Evolutionary conservation across 2,888 invertebrate species (phyloP).

Genomic region (Pediacus dermestoides): DNA sequence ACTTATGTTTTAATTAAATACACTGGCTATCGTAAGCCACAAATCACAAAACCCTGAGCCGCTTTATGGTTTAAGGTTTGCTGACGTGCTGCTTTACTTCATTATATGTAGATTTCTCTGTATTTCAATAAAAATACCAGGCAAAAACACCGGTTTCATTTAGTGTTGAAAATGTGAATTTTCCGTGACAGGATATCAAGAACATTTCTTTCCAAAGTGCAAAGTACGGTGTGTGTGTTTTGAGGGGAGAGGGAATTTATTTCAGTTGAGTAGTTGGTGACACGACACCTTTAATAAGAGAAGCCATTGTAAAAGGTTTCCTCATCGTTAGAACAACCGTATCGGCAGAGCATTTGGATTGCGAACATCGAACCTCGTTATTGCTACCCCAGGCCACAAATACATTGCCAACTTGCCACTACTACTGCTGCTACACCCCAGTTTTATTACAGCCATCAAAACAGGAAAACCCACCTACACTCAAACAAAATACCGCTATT

Average conservation of each 20-base stretch:
- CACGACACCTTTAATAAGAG: slow-evolving; percentile 14
- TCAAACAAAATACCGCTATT: slow-evolving; percentile 10
- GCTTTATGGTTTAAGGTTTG: too few relatives aligned
- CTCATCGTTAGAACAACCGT: slow-evolving; percentile 12
- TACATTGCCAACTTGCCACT: slow-evolving; percentile 13
- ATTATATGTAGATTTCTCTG: too few relatives aligned
- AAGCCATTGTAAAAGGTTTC: slow-evolving; percentile 12
- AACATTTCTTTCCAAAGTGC: too few relatives aligned
- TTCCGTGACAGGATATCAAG: too few relatives aligned
- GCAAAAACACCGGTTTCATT: too few relatives aligned
- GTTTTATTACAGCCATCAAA: slow-evolving; percentile 19
- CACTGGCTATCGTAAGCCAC: too few relatives aligned
- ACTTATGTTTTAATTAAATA: too few relatives aligned
- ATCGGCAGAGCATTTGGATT: slow-evolving; percentile 13
- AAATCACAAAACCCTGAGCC: too few relatives aligned
- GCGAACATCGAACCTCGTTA: slow-evolving; percentile 17
- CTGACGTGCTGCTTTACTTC: too few relatives aligned
- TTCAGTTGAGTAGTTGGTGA: slow-evolving; percentile 9
- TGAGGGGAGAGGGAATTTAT: slow-evolving; percentile 10
- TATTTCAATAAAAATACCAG: too few relatives aligned
- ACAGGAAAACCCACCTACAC: slow-evolving; percentile 14
- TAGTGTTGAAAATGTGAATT: too few relatives aligned
- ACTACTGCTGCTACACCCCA: not conserved
- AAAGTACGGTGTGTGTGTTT: too few relatives aligned
- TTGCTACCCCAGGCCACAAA: slow-evolving; percentile 22